phyloP scores from a whole-genome alignment of 2,888 invertebrate genomes.

The Cerastis leucographa region DNA sequence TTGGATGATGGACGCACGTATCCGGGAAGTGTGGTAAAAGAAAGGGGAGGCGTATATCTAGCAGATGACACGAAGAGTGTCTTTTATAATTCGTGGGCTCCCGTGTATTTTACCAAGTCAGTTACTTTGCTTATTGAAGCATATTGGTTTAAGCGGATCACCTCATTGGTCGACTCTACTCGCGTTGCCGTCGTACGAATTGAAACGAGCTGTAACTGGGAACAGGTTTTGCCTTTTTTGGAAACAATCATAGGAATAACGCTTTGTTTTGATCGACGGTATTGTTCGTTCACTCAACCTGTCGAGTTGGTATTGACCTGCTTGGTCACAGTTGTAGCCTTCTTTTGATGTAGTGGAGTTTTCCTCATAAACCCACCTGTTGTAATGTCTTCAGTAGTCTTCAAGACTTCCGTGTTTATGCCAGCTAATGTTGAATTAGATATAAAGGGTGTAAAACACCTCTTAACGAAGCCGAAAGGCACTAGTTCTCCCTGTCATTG shows the following conservation, averaged over 20 bases:
- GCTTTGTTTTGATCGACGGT: neutral
- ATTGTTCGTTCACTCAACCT: neutral
- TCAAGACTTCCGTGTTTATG: neutral
- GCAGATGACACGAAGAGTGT: neutral
- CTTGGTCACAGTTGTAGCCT: neutral
- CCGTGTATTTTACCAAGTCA: no score
- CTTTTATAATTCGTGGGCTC: neutral
- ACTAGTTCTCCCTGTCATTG: no score
- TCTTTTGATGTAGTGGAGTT: neutral
- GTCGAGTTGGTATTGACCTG: no score
- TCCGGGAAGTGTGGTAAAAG: neutral
- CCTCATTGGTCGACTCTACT: no score
- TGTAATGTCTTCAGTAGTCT: conserved; percentile 10
- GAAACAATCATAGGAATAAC: neutral
- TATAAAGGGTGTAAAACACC: no score
- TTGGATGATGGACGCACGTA: neutral
- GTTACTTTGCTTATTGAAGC: no score
- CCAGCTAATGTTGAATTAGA: conserved; percentile 3
- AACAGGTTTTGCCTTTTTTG: neutral
- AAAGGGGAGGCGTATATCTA: neutral
- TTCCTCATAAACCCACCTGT: neutral
- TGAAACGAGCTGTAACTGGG: neutral
- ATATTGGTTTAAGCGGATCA: no score
- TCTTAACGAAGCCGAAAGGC: no score
- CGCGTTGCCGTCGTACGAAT: no score